Base-by-base conservation (phyloP, 1,140 invertebrate genomes). In the Neelides sp. region DNA sequence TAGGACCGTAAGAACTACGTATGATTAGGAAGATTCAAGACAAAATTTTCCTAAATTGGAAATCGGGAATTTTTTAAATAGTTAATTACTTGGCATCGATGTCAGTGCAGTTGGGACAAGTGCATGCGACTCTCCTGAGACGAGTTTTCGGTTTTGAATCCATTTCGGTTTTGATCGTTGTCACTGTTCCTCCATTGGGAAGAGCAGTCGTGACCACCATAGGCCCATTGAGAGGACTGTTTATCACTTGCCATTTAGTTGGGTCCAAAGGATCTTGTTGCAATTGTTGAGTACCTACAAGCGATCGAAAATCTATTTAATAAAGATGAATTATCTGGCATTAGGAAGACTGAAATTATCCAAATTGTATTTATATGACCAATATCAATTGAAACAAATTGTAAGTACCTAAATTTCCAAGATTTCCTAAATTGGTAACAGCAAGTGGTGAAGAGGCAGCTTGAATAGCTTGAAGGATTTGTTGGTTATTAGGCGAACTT, bases 61-160 rank as follows among this genome's bases (percentile, higher is more conserved):
- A n/a, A n/a, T n/a, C n/a, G n/a, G n/a, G n/a, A n/a, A n/a, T n/a
- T n/a, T n/a, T n/a, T n/a, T 37, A 17, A 28, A 37, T 24, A 34
- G 10, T 35, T 55, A 32, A n/a, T 47, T 55, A 50, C 48, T 43
- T 45, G 2, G 57, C 46, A 52, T 61, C 50, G 50, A 60, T 60
- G 26, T 91, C 86, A 39, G 82, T 78, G 66, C 93, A 97, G 68
- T 97, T 96, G 0, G 93, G 93, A 70, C 93, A 97, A 0, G 90
- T 93, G 67, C 93, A 97, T 7, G 92, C 91, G 1, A 96, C 87
- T 30, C 93, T 69, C 48, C 90, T 69, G 4, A 83, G 63, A 19
- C 81, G 66, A 2, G 72, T 73, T 58, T 76, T 77, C 32, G 66
- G 48, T 51, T 63, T 62, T n/a, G 49, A 44, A 1, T 62, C 61